phyloP scores from a whole-genome alignment of 1,140 invertebrate genomes.

The Anoplophora glabripennis region DNA sequence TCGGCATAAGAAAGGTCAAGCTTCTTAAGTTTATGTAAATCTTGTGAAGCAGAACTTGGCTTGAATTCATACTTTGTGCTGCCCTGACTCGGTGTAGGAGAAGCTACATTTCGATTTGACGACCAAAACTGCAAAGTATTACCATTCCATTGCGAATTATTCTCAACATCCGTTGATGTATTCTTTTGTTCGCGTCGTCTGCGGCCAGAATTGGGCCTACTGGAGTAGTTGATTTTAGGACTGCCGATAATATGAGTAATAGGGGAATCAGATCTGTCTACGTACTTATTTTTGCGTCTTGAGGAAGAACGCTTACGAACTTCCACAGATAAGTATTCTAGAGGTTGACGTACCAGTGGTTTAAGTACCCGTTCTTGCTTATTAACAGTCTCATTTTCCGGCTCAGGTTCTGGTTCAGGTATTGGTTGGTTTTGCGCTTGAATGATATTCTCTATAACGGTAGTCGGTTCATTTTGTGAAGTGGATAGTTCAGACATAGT shows the following conservation, averaged over 20 bases:
- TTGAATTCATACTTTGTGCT: constrained; percentile 59
- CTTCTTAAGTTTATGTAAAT: constrained; percentile 74
- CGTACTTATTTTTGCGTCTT: constrained; percentile 59
- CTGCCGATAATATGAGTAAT: constrained; percentile 55
- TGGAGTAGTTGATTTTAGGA: constrained; percentile 57
- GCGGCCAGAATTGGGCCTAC: constrained; percentile 55
- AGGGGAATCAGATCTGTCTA: constrained; percentile 61
- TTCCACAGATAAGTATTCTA: constrained; percentile 63
- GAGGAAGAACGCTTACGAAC: constrained; percentile 60
- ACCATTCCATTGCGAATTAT: constrained; percentile 60
- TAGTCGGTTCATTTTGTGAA: constrained; percentile 57
- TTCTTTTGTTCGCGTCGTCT: constrained; percentile 38
- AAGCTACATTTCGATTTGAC: constrained; percentile 55
- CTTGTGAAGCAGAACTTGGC: constrained; percentile 72
- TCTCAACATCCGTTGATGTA: constrained; percentile 14
- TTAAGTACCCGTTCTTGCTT: constrained; percentile 49
- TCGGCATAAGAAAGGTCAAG: constrained; percentile 82
- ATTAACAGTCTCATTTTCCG: background rate
- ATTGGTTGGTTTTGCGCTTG: constrained; percentile 51
- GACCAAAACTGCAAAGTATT: constrained; percentile 62
- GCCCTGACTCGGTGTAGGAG: constrained; percentile 53
- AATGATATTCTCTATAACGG: constrained; percentile 50
- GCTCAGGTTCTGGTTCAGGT: constrained; percentile 46
- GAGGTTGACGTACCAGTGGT: constrained; percentile 61
- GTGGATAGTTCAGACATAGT: constrained; percentile 66